These are phyloP conservation scores for Mycetomoellerius zeteki DNA, from an alignment of 1,140 invertebrate species.

Conservation along the genomic window DNA sequence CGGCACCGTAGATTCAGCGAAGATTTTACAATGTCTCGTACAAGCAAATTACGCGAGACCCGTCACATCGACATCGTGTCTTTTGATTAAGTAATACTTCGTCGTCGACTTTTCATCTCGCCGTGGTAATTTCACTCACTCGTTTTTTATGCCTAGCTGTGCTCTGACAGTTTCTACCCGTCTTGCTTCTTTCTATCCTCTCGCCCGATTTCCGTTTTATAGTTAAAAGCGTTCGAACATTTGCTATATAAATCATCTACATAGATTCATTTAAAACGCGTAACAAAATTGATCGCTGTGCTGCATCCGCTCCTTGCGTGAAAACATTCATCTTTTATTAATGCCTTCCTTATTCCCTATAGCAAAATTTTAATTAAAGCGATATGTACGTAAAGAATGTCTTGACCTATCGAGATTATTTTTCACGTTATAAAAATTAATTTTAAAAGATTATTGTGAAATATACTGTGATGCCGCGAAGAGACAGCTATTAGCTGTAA, in stretches of 20 bases:
- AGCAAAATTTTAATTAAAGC: neutral
- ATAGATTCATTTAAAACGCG: neutral
- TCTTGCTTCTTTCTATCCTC: neutral
- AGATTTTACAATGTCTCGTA: slow-evolving; percentile 64
- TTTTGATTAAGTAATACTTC: slow-evolving; percentile 65
- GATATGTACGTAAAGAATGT: neutral
- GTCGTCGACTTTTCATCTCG: slow-evolving; percentile 58
- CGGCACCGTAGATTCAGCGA: slow-evolving; percentile 30
- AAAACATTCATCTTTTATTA: slow-evolving; percentile 24
- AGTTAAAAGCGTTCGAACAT: slow-evolving; percentile 32
- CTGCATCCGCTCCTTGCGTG: neutral
- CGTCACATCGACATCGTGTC: slow-evolving; percentile 51
- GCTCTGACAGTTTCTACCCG: slow-evolving; percentile 5
- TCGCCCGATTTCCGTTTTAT: slow-evolving; percentile 5
- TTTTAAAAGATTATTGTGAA: neutral
- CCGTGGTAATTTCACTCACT: slow-evolving; percentile 38
- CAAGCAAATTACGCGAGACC: slow-evolving; percentile 60
- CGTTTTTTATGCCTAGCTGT: slow-evolving; percentile 1
- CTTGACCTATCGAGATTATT: neutral
- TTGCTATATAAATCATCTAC: slow-evolving; percentile 21
- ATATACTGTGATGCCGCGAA: neutral
- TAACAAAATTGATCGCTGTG: slow-evolving; percentile 37
- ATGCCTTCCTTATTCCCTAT: neutral
- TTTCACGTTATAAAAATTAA: slow-evolving; percentile 11
- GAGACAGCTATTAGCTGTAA: neutral